These are phyloP conservation scores for Urechis unicinctus DNA, from an alignment of 2,888 invertebrate species.

Conservation along the genomic window DNA sequence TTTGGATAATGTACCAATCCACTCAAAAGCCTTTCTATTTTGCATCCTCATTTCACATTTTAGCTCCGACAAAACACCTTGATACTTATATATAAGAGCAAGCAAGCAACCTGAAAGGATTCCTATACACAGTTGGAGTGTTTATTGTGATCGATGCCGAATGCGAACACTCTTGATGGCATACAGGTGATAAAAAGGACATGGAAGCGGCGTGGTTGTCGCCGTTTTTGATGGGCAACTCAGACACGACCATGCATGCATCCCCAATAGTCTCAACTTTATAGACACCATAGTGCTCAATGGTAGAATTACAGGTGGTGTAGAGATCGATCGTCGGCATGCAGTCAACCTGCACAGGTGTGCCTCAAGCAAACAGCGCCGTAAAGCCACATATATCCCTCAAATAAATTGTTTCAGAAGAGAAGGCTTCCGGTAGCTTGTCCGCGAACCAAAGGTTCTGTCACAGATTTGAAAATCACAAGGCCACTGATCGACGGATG, in stretches of 20 bases:
- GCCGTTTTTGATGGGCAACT: constrained; percentile 40
- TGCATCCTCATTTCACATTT: too few species aligned
- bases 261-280: constrained; percentile 63
- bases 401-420: constrained; percentile 88
- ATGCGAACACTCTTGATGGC: constrained; percentile 41
- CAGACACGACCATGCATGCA: constrained; percentile 23
- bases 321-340: constrained; percentile 83
- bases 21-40: background rate
- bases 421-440: constrained; percentile 84
- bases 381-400: constrained; percentile 82
- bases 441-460: constrained; percentile 81
- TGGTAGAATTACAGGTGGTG: constrained; percentile 80
- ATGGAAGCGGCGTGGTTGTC: constrained; percentile 46
- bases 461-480: constrained; percentile 52
- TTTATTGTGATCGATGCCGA: constrained; percentile 35
- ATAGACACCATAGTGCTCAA: constrained; percentile 80
- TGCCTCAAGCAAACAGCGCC: constrained; percentile 80
- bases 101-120: constrained; percentile 40
- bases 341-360: constrained; percentile 51
- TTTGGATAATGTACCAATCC: too few species aligned
- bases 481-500: background rate
- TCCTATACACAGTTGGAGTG: constrained; percentile 43
- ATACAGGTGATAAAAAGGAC: constrained; percentile 41
- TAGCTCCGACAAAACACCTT: too few species aligned
- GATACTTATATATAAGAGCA: background rate